Evolutionary conservation across 2,888 invertebrate species (phyloP), one percentile per base, ranked within the genome.

Genomic region (Mimachlamys varia): DNA sequence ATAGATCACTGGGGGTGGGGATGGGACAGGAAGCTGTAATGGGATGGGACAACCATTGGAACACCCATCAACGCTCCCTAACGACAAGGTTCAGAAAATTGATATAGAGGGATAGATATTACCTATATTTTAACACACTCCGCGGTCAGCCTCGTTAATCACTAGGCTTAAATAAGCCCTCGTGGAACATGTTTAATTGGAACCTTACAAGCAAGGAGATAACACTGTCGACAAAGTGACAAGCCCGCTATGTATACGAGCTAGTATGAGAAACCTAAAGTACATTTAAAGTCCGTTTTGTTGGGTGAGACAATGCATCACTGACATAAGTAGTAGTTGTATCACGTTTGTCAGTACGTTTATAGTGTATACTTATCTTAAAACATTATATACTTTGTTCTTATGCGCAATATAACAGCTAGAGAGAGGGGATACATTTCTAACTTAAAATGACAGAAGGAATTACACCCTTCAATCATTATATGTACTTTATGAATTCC

Each of bases 131-230:
- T 62, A 17, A 62, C 62, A 62, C 62, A 17, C 19, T 62, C 22
- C 22, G 22, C 4, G 62, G 62, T 62, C 62, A 62, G 3, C 3
- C 22, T 10, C 62, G 10, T 62, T n/a, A 3, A 62, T 62, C 62
- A n/a, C 10, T 62, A 22, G 17, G 62, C 62, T 62, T 62, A n/a
- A 22, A 62, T 62, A 22, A 22, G 62, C 4, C 22, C 62, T 62
- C 62, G 22, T n/a, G 62, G n/a, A 62, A n/a, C 17, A 22, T 62
- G 62, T 62, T 62, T n/a, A 62, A 62, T 62, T 62, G 62, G 62
- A n/a, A 62, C 62, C 62, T 62, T 22, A n/a, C 62, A n/a, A 4
- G 10, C 62, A 22, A 62, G 22, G 1, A n/a, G 22, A 62, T 62
- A 10, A n/a, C 17, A 1, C 19, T 62, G 62, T 62, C 62, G 62